These are phyloP conservation scores for Mus pahari DNA, from an alignment of 2,113 vertebrate species.

Conservation along the genomic window DNA sequence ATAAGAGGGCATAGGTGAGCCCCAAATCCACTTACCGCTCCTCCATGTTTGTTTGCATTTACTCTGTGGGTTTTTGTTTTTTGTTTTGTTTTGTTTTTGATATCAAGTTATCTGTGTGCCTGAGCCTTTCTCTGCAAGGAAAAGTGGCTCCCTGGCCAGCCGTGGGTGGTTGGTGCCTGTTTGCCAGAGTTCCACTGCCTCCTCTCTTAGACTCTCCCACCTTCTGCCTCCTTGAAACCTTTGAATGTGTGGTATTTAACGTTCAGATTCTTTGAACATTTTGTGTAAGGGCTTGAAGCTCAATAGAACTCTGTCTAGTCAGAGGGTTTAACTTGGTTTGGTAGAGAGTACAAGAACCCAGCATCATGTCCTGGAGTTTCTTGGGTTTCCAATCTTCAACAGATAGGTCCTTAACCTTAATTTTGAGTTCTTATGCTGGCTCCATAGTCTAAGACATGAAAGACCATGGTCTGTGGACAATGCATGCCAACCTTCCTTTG, in stretches of 20 bases:
- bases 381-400: neutral
- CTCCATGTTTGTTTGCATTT: accelerated
- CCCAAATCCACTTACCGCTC: neutral
- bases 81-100: neutral
- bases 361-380: neutral
- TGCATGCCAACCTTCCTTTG: neutral
- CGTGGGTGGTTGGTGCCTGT: neutral
- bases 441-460: neutral
- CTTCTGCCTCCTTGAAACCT: neutral
- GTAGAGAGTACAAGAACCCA: neutral
- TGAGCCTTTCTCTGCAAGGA: neutral
- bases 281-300: neutral
- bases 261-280: neutral
- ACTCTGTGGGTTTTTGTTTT: neutral
- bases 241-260: neutral
- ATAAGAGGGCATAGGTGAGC: neutral
- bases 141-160: neutral
- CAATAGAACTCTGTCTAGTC: neutral
- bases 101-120: neutral
- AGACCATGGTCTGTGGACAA: neutral
- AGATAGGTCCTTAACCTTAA: neutral
- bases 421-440: neutral
- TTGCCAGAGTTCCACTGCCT: accelerated
- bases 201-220: neutral
- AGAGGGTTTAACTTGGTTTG: neutral